Base-by-base conservation (phyloP, 1,140 invertebrate genomes). In the Bursaphelenchus mucronatus region DNA sequence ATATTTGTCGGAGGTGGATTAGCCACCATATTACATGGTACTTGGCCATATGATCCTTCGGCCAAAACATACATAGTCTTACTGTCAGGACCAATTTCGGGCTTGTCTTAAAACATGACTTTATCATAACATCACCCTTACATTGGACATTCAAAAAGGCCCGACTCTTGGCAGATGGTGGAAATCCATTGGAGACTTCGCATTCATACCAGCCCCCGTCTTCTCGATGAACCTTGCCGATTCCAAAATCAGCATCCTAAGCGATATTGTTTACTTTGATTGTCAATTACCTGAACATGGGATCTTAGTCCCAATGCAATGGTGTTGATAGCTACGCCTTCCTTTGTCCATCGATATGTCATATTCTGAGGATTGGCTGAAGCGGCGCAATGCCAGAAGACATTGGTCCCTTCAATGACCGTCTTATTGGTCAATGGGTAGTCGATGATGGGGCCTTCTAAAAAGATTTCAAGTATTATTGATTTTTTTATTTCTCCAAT, bases 221-320 rank as follows among this genome's bases (percentile, higher is more conserved):
- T 2, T 51, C 53, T 40, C 66, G 63, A 40, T 63, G 52, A 19
- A 79, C 65, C 8, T 65, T 57, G 45, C 51, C 64, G 40, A 78
- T 64, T 10, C 71, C 68, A 47, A 78, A 77, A 13, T 76, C 73
- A 39, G 76, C 76, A n/a, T 78, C 61, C 76, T 79, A 56, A 53
- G 73, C n/a, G 9, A 67, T 44, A 41, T 8, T 58, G 13, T 66
- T 19, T 44, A 7, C n/a, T 59, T 59, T 63, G 55, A 40, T n/a
- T 66, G 39, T 64, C 53, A 41, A 19, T 57, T 44, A 73, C 70
- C 17, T 72, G 39, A 39, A 73, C 19, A 40, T 72, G 69, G n/a
- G 69, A 41, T 54, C 69, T 58, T 40, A 73, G 50, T n/a, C 61
- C 69, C 13, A 74, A 13, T 39, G 70, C 70, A 53, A 62, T 17